Percentiles rank a stretch among this genome's conserved stretches.
Conservation (phyloP, 2,888 invertebrate genomes). For the Ischnus inquisitorius region DNA sequence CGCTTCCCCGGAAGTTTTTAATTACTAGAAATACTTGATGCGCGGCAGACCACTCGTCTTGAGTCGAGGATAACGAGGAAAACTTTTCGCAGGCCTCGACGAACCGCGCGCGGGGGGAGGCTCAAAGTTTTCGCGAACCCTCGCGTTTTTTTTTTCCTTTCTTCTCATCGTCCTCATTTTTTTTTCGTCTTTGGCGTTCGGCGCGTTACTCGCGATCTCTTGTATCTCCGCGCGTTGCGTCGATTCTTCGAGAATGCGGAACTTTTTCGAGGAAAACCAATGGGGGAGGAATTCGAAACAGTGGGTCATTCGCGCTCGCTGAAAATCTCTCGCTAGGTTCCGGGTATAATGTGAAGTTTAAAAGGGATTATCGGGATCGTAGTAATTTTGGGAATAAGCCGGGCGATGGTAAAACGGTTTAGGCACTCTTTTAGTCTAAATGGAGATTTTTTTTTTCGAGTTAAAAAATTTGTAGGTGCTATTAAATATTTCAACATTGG, state of each 20-base stretch:
- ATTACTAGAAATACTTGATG: slow-evolving; percentile 73
- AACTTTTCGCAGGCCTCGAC: slow-evolving; percentile 66
- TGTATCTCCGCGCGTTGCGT: neutral
- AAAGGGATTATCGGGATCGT: too few species aligned
- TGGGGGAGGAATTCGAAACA: slow-evolving; percentile 8
- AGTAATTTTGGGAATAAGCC: too few species aligned
- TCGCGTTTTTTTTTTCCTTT: slow-evolving; percentile 21
- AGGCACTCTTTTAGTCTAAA: too few species aligned
- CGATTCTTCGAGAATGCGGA: slow-evolving; percentile 12
- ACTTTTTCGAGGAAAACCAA: slow-evolving; percentile 32
- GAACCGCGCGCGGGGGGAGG: slow-evolving; percentile 21
- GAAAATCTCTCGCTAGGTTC: too few species aligned
- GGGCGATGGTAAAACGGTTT: too few species aligned
- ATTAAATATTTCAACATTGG: too few species aligned
- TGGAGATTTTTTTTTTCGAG: too few species aligned
- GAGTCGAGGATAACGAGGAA: slow-evolving; percentile 71
- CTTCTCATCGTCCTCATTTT: slow-evolving; percentile 42
- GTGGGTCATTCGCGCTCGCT: neutral
- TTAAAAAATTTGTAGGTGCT: too few species aligned
- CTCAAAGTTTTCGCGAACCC: slow-evolving; percentile 65
- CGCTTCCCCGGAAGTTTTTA: slow-evolving; percentile 70
- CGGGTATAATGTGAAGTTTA: too few species aligned
- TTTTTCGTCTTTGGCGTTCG: slow-evolving; percentile 44
- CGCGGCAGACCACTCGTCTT: slow-evolving; percentile 70
- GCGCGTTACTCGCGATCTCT: slow-evolving; percentile 23